Percentiles rank a stretch among this genome's conserved stretches.
Evolutionary conservation across 2,888 invertebrate species (phyloP).

Genomic region (Marronus borbonicus): DNA sequence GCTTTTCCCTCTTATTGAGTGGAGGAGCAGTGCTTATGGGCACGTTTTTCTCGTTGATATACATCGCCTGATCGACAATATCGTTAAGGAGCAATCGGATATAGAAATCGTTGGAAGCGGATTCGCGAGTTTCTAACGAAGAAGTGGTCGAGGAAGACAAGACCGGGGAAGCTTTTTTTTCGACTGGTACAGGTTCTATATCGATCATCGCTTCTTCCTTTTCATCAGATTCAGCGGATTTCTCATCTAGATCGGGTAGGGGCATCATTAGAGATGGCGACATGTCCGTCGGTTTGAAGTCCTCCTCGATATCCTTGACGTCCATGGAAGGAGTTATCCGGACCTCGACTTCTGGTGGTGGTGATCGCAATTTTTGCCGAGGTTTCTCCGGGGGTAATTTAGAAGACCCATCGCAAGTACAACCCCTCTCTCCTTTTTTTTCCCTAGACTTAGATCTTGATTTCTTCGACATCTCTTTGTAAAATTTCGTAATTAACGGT

Average conservation of each 20-base stretch:
- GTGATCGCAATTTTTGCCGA: background rate
- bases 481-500: background rate
- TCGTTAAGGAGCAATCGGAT: slow-evolving; percentile 1
- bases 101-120: background rate
- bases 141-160: background rate
- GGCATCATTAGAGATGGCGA: background rate
- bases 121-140: background rate
- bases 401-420: slow-evolving; percentile 10
- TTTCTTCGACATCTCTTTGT: background rate
- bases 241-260: background rate
- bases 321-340: background rate
- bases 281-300: background rate
- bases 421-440: background rate
- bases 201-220: background rate
- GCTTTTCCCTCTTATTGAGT: background rate
- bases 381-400: background rate
- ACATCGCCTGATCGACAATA: slow-evolving; percentile 12
- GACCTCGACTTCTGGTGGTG: slow-evolving; percentile 3
- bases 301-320: background rate
- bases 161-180: background rate
- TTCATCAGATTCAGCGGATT: background rate
- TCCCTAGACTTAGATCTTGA: background rate
- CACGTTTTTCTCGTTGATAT: background rate
- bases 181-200: background rate
- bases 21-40: background rate